Evolutionary conservation across 2,797 vertebrate genomes (phyloP).

Genomic region (Coregonus ussuriensis): DNA sequence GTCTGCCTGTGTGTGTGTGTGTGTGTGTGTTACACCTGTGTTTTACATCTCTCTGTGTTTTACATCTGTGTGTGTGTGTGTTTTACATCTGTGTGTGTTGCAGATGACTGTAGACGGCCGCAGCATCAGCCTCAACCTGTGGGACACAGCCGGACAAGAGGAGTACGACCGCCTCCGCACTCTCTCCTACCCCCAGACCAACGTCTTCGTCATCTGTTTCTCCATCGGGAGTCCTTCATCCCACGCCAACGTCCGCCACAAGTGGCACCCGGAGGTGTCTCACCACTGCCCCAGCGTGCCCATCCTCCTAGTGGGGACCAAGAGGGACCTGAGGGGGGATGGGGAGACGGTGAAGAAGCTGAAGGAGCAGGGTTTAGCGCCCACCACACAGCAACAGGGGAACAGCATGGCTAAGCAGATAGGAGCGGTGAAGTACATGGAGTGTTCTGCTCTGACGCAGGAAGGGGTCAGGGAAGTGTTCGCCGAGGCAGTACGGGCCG

Average conservation of each 20-base stretch:
- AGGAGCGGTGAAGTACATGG: slow-evolving; percentile 92
- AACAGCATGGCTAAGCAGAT: slow-evolving; percentile 89
- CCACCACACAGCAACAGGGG: slow-evolving; percentile 89
- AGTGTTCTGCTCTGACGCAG: slow-evolving; percentile 90
- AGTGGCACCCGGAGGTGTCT: slow-evolving; percentile 93
- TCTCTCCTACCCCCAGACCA: slow-evolving; percentile 91
- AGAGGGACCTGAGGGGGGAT: slow-evolving; percentile 88
- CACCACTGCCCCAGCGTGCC: slow-evolving; percentile 93
- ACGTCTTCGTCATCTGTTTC: slow-evolving; percentile 94
- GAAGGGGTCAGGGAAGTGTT: slow-evolving; percentile 91
- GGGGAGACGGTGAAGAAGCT: slow-evolving; percentile 90
- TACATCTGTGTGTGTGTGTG: too few relatives aligned
- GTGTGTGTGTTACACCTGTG: background rate
- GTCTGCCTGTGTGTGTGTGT: background rate
- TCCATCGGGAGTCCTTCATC: slow-evolving; percentile 92
- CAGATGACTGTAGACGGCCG: slow-evolving; percentile 89
- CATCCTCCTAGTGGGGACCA: slow-evolving; percentile 90
- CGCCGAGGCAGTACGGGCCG: slow-evolving; percentile 87
- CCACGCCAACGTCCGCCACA: slow-evolving; percentile 90
- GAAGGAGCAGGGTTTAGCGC: slow-evolving; percentile 89
- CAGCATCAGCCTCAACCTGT: slow-evolving; percentile 90
- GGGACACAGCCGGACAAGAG: slow-evolving; percentile 97
- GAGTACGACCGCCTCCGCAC: slow-evolving; percentile 91
- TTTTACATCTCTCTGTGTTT: too few relatives aligned
- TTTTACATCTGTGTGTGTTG: too few relatives aligned